Conservation (phyloP, 2,888 invertebrate genomes). For the Caenorhabditis panamensis region DNA sequence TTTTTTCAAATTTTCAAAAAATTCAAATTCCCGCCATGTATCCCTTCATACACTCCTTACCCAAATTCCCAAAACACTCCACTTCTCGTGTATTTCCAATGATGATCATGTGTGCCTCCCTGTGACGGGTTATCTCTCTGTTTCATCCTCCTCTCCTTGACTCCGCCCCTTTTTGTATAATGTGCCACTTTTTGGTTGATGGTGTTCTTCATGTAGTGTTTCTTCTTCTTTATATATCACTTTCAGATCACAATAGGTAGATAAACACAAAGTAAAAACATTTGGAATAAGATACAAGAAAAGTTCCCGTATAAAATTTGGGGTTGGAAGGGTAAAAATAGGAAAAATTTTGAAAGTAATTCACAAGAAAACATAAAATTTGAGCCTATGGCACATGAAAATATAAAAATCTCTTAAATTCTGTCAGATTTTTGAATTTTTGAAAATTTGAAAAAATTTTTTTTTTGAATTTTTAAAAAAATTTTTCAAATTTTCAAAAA, state of each 20-base stretch:
- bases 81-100: conserved; percentile 2
- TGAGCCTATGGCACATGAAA: conserved; percentile 32
- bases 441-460: too few relatives aligned
- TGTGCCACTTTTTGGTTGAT: conserved; percentile 10
- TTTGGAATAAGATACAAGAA: neutral
- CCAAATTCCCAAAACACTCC: too few relatives aligned
- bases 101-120: conserved; percentile 8
- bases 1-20: too few relatives aligned
- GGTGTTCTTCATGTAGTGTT: neutral
- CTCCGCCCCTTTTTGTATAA: neutral
- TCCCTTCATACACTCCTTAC: neutral
- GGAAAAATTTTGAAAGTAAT: too few relatives aligned
- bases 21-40: neutral
- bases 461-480: too few relatives aligned
- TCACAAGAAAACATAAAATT: conserved; percentile 5
- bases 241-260: too few relatives aligned
- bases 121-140: conserved; percentile 7
- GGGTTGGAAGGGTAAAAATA: neutral
- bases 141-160: neutral
- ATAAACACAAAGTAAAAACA: too few relatives aligned
- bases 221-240: too few relatives aligned
- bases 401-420: too few relatives aligned
- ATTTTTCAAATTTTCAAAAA: too few relatives aligned
- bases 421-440: too few relatives aligned
- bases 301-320: neutral